Evolutionary conservation across 1,140 invertebrate species (phyloP).

Genomic region (Drosophila paulistorum): DNA sequence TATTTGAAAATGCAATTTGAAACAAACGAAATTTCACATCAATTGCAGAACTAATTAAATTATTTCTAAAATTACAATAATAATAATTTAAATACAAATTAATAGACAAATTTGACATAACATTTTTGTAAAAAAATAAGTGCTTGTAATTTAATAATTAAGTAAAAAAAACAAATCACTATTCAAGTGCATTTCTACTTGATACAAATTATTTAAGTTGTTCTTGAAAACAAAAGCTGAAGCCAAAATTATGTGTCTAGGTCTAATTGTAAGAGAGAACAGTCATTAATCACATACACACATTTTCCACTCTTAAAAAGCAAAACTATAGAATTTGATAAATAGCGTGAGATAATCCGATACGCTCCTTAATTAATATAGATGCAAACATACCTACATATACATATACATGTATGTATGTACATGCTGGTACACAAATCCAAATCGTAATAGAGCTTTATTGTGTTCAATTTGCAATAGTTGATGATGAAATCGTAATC

Average conservation of each 20-base stretch:
- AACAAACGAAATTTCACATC: not conserved
- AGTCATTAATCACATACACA: not conserved
- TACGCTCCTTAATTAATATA: slow-evolving; percentile 11
- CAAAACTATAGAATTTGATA: not conserved
- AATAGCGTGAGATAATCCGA: slow-evolving; percentile 7
- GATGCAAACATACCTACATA: slow-evolving; percentile 8
- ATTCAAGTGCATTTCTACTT: not conserved
- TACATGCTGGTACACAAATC: not conserved
- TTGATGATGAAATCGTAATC: slow-evolving; percentile 31
- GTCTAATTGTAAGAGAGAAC: not conserved
- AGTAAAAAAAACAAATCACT: not conserved
- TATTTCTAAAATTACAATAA: not conserved
- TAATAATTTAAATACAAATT: slow-evolving; percentile 1
- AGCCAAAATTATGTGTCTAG: slow-evolving; percentile 3
- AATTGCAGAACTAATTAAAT: not conserved
- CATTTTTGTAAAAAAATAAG: not conserved
- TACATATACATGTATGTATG: not conserved
- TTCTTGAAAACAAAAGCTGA: not conserved
- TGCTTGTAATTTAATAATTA: slow-evolving; percentile 4
- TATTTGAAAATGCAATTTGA: not conserved
- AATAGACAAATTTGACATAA: not conserved
- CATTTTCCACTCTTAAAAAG: not conserved
- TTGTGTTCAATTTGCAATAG: slow-evolving; percentile 70
- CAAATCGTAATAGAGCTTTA: slow-evolving; percentile 72
- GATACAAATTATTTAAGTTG: not conserved